Evolutionary conservation across 2,888 invertebrate species (phyloP).

Genomic region (Branchinecta sandiegonensis): DNA sequence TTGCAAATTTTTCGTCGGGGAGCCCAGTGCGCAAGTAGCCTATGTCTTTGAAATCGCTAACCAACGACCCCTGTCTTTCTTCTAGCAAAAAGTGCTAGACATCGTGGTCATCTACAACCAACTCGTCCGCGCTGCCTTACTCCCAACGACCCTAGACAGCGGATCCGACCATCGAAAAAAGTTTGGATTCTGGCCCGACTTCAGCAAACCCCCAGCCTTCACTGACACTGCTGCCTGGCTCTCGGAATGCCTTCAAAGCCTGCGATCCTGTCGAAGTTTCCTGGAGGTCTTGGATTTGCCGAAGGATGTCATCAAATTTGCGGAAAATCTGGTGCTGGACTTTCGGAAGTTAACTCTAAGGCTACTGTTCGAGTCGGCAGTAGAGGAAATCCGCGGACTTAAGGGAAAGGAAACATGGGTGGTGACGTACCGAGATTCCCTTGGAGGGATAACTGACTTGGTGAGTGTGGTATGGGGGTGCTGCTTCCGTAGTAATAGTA

Average conservation of each 20-base stretch:
- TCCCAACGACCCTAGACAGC: conserved; percentile 47
- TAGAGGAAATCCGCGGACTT: neutral
- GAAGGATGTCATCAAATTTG: conserved; percentile 12
- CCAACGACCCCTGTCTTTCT: too few species aligned
- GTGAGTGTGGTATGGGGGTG: neutral
- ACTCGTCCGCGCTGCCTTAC: conserved; percentile 54
- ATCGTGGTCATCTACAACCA: conserved; percentile 58
- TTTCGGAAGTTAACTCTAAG: neutral
- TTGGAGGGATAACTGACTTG: neutral
- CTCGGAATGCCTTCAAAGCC: neutral
- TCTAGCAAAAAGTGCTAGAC: conserved; percentile 59
- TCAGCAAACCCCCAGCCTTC: conserved; percentile 25
- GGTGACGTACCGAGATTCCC: neutral
- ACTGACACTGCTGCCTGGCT: neutral
- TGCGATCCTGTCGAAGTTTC: conserved; percentile 10
- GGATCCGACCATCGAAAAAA: conserved; percentile 33
- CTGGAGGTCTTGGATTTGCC: neutral
- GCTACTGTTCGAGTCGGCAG: conserved; percentile 8
- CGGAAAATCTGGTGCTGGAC: neutral
- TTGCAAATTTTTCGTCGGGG: too few species aligned
- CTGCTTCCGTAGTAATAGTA: too few species aligned
- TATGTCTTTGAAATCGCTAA: too few species aligned
- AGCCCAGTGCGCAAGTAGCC: too few species aligned
- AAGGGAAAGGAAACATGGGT: neutral
- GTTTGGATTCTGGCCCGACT: conserved; percentile 40